These are phyloP conservation scores for Nothobranchius kuhntae DNA, from an alignment of 2,113 vertebrate species.

Conservation along the genomic window DNA sequence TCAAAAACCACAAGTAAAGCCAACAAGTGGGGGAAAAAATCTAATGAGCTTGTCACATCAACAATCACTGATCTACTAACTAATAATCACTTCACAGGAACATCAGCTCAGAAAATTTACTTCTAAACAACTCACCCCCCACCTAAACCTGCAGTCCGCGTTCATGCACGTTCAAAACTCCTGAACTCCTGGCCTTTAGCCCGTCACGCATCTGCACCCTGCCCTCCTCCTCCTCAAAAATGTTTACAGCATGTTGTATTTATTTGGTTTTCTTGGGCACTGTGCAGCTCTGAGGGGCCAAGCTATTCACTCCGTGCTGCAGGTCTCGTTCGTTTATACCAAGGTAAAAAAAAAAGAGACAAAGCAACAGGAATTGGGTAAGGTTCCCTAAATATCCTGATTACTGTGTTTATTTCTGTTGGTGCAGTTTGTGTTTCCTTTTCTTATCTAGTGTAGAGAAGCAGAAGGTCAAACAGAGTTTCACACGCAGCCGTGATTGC, in stretches of 20 bases:
- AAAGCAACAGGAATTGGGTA: conserved; percentile 54
- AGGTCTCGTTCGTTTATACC: conserved; percentile 54
- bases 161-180: not conserved
- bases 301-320: conserved; percentile 43
- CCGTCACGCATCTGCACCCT: conserved; percentile 13
- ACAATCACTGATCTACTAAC: not conserved
- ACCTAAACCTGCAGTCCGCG: not conserved
- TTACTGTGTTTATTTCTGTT: conserved; percentile 38
- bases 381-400: conserved; percentile 59
- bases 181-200: not conserved
- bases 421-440: conserved; percentile 11
- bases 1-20: not conserved
- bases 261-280: conserved; percentile 48
- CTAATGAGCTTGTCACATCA: not conserved
- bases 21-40: no score
- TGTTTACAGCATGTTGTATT: conserved; percentile 57
- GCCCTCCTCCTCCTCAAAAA: conserved; percentile 19
- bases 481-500: conserved; percentile 6
- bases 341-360: conserved; percentile 57
- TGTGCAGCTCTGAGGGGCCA: conserved; percentile 17
- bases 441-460: conserved; percentile 5
- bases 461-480: not conserved
- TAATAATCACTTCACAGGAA: not conserved
- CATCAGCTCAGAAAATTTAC: not conserved
- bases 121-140: no score